Evolutionary conservation across 2,888 invertebrate genomes (phyloP), one percentile per base, ranked within the genome.

Genomic region (Zygothrica quintamaculata): DNA sequence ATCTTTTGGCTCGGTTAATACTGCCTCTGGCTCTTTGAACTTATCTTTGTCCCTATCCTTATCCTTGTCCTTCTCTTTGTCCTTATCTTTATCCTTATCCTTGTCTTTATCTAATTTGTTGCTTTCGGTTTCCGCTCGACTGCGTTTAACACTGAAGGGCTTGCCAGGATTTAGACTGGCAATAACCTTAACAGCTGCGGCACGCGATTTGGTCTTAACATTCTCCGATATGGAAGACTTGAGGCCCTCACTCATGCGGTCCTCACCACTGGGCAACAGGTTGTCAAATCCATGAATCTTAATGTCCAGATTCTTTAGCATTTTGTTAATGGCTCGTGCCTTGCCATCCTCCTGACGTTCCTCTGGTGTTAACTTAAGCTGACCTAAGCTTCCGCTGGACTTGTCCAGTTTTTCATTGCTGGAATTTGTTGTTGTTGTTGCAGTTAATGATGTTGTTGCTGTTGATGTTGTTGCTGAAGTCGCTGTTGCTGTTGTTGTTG

Each of bases 181-280:
- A 42, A 88, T 89, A 3, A 89, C 89, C 65, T 90, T 91, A 13
- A 89, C 89, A 0, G 91, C 90, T 0, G 91, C 89, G 1, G 91
- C 90, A 12, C 91, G 79, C 0, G 90, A 90, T 62, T 91, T 91
- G 1, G 91, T 91, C 75, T 91, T 91, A 0, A 91, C 91, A 74
- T 90, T 91, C 67, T 91, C 91, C 52, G 90, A 91, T 69, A 91
- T 91, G n/a, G 91, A 91, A 0, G 91, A 90, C 59, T 91, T 91
- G 8, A 90, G 84, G 7, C 88, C 88, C 26, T 90, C 90, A 42
- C 84, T 87, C 6, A 90, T 72, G 18, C 88, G 88, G 60, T 89
- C 89, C 56, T 90, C 90, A 0, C 88, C 84, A 57, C 87, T 89
- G 34, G 89, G 88, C 71, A 90, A 60, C 42, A 91, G 74, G 59